phyloP scores from a whole-genome alignment of 2,888 invertebrate species.

The Drosophila cognata region DNA sequence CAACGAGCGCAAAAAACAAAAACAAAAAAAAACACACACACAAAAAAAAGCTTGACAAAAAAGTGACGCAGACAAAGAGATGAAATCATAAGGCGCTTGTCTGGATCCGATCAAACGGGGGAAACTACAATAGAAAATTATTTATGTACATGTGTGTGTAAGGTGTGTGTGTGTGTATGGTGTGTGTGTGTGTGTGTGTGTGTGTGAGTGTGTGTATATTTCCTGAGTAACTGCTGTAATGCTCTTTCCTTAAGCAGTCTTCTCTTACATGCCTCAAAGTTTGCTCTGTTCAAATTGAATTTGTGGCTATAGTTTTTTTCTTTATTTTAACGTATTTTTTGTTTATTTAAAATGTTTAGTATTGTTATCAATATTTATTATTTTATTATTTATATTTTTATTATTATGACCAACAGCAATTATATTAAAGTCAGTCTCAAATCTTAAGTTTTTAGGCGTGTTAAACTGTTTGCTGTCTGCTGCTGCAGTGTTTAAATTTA shows the following conservation, averaged over 20 bases:
- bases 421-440: too few relatives aligned
- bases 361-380: not conserved
- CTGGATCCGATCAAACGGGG: slow-evolving; percentile 40
- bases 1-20: not conserved
- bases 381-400: not conserved
- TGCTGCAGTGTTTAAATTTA: not conserved
- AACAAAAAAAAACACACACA: not conserved
- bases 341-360: not conserved
- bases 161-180: not conserved
- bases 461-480: not conserved
- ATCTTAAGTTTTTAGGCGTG: too few relatives aligned
- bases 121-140: slow-evolving; percentile 31
- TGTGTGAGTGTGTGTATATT: not conserved
- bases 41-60: not conserved
- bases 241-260: slow-evolving; percentile 11
- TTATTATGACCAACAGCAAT: not conserved
- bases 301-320: not conserved
- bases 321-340: not conserved
- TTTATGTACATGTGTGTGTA: not conserved
- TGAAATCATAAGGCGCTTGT: slow-evolving; percentile 59
- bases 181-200: not conserved
- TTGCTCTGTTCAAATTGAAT: not conserved
- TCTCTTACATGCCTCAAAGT: not conserved
- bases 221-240: not conserved
- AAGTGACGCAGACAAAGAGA: slow-evolving; percentile 34